These are phyloP conservation scores for Caenorhabditis remanei DNA, from an alignment of 1,140 invertebrate species.

Conservation along the genomic window DNA sequence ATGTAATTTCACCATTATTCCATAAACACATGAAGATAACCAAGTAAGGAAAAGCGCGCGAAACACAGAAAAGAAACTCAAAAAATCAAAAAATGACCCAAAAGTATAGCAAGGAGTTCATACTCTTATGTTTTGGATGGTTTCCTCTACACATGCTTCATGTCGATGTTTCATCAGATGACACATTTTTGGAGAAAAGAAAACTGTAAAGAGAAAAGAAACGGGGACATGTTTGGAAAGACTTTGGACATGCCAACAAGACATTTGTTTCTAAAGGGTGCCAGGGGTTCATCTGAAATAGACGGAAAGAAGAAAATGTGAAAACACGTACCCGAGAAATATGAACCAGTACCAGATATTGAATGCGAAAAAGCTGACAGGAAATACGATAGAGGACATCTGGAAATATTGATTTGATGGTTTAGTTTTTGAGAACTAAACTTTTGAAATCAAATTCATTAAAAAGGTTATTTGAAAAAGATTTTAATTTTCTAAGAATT, in stretches of 20 bases:
- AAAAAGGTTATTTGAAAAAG: too few relatives aligned
- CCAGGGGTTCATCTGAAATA: not conserved
- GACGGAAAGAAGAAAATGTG: too few relatives aligned
- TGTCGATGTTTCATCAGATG: not conserved
- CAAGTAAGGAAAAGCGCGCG: not conserved
- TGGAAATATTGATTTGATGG: conserved; percentile 36
- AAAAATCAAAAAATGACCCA: not conserved
- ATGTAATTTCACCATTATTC: too few relatives aligned
- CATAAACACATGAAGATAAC: not conserved
- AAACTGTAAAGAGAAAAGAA: conserved; percentile 25
- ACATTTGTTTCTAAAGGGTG: not conserved
- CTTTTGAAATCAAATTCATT: too few relatives aligned
- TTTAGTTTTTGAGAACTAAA: too few relatives aligned
- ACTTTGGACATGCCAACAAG: not conserved
- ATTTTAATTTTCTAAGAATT: too few relatives aligned
- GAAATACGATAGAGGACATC: conserved; percentile 75
- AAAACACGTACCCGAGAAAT: conserved; percentile 72
- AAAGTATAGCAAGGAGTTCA: not conserved
- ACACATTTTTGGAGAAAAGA: conserved; percentile 35
- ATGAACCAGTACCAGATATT: conserved; percentile 78
- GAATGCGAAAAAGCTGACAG: conserved; percentile 73
- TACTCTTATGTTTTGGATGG: not conserved
- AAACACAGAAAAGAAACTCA: not conserved
- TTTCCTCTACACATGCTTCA: conserved; percentile 13
- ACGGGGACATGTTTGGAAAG: not conserved